A percentile compares a stretch with the other conserved stretches of the same genome.
Evolutionary conservation across 2,113 vertebrate species (phyloP).

Genomic region (Rhineura floridana): DNA sequence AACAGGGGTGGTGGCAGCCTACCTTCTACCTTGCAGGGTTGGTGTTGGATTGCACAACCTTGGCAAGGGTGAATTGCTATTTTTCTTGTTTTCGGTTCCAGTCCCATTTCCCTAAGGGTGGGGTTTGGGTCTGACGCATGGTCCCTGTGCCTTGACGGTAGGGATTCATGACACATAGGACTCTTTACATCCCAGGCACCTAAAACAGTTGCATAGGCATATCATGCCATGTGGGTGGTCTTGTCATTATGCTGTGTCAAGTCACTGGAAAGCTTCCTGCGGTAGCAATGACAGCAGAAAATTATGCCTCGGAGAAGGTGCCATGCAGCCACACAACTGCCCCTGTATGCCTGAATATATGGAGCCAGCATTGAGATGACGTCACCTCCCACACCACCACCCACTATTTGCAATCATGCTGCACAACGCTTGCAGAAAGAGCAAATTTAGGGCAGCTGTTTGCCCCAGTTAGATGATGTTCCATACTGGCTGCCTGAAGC

Average conservation of each 20-base stretch:
- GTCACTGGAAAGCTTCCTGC: background rate
- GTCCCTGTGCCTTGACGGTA: too few species aligned
- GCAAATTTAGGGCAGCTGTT: background rate
- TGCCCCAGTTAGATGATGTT: background rate
- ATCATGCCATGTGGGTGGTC: background rate
- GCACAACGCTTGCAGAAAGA: background rate
- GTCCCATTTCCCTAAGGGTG: too few species aligned
- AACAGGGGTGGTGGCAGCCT: too few species aligned
- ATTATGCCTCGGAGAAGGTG: background rate
- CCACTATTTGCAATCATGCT: background rate
- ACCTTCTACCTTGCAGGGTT: too few species aligned
- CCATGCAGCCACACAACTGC: background rate
- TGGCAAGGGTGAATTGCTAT: too few species aligned
- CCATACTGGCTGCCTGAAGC: background rate
- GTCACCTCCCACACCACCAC: too few species aligned
- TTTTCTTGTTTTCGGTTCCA: too few species aligned
- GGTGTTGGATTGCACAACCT: too few species aligned
- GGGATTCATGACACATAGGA: too few species aligned
- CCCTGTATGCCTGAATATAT: background rate
- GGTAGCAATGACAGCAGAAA: background rate
- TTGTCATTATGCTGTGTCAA: background rate
- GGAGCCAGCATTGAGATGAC: background rate
- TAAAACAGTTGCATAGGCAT: background rate
- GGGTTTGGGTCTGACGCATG: too few species aligned
- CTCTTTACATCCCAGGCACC: background rate